These are phyloP conservation scores for Tyto alba DNA, from an alignment of 2,113 vertebrate genomes.

Conservation along the genomic window DNA sequence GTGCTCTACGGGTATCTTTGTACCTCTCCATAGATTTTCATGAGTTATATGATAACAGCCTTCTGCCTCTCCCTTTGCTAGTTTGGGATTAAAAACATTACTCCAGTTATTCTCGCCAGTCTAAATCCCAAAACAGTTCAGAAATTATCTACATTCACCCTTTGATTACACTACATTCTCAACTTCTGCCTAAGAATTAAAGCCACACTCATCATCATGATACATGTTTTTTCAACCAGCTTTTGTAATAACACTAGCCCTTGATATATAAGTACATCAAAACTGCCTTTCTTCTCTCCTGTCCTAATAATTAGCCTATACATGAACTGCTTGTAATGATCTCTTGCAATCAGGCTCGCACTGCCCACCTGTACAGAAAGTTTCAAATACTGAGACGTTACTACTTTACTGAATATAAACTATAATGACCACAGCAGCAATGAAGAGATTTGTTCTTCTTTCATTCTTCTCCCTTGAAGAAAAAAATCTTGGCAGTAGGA, in stretches of 20 bases:
- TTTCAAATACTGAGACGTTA: neutral
- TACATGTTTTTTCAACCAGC: neutral
- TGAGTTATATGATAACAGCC: neutral
- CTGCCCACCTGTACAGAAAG: neutral
- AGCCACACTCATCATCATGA: neutral
- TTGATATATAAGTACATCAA: neutral
- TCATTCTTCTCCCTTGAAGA: neutral
- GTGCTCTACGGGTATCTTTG: neutral
- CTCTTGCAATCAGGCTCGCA: neutral
- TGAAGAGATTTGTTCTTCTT: constrained; percentile 6
- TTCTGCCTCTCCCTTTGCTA: neutral
- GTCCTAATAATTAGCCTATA: neutral
- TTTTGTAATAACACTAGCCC: neutral
- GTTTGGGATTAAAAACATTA: neutral
- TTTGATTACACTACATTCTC: neutral
- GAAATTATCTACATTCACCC: neutral
- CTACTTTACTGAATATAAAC: constrained; percentile 20
- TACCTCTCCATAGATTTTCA: neutral
- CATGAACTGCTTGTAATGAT: neutral
- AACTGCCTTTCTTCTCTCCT: neutral
- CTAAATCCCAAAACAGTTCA: neutral
- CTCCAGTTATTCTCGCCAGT: neutral
- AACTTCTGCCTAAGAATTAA: neutral
- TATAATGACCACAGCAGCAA: neutral
- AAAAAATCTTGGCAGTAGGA: constrained; percentile 42